Evolutionary conservation across 2,888 invertebrate genomes (phyloP).

Genomic region (Odontothrips loti): DNA sequence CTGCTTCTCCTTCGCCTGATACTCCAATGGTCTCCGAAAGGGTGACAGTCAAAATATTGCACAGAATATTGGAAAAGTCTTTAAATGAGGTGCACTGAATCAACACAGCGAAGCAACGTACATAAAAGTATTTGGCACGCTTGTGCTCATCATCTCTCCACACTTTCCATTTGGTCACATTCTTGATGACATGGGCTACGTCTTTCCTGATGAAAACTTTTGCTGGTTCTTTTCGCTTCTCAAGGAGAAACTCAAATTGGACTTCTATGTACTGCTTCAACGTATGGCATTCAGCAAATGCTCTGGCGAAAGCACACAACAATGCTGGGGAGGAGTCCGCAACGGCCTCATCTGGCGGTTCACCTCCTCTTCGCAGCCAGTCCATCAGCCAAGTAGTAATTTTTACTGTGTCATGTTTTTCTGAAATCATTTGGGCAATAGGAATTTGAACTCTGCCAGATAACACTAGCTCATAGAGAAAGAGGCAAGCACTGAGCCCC

Average conservation of each 20-base stretch:
- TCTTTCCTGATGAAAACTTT: neutral
- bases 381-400: neutral
- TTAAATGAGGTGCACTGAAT: neutral
- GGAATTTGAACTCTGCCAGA: neutral
- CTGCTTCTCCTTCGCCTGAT: neutral
- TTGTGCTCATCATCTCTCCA: neutral
- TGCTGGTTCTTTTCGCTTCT: neutral
- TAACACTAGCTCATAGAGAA: too few relatives aligned
- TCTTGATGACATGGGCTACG: neutral
- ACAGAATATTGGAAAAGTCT: neutral
- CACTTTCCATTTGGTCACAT: neutral
- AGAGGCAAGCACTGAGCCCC: too few relatives aligned
- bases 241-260: neutral
- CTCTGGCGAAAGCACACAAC: neutral
- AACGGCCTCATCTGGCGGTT: neutral
- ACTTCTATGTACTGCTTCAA: neutral
- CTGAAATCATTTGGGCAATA: neutral
- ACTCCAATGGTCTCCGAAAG: neutral
- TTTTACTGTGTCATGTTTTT: neutral
- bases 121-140: neutral
- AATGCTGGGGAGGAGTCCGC: neutral
- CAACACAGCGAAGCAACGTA: neutral
- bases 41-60: neutral
- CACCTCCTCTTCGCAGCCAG: neutral
- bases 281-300: neutral